Evolutionary conservation across 2,797 vertebrate genomes (phyloP).

Genomic region (Chrysocyon brachyurus): DNA sequence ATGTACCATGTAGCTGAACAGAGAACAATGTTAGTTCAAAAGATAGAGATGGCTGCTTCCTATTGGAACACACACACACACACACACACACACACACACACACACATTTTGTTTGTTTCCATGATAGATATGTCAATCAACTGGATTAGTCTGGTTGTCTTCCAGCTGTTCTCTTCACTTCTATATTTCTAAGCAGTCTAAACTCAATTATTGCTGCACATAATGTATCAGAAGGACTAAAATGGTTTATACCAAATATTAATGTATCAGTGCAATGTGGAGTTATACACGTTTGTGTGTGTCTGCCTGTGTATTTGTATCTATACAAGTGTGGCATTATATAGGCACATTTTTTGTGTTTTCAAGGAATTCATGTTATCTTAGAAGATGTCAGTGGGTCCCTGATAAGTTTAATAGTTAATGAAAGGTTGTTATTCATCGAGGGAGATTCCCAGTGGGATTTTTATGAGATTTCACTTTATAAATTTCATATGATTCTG

Average conservation of each 20-base stretch:
- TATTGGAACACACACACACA: not conserved
- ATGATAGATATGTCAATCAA: conserved; percentile 80
- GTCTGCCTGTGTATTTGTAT: not conserved
- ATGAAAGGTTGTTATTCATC: conserved; percentile 3
- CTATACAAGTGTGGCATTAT: not conserved
- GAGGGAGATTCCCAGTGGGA: not conserved
- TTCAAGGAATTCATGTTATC: conserved; percentile 53
- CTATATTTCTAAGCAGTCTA: conserved; percentile 54
- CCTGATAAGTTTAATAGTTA: not conserved
- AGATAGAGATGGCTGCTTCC: conserved; percentile 84
- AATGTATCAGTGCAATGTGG: not conserved
- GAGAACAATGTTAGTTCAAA: conserved; percentile 77
- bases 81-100: too few relatives aligned
- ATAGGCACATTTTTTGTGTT: conserved; percentile 48
- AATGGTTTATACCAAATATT: conserved; percentile 58
- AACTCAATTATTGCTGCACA: not conserved
- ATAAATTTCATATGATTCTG: not conserved
- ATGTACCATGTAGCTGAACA: conserved; percentile 68
- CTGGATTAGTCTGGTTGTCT: conserved; percentile 77
- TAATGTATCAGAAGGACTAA: conserved; percentile 48
- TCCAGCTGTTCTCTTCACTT: conserved; percentile 67
- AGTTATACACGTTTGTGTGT: conserved; percentile 30
- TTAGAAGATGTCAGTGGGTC: conserved; percentile 28
- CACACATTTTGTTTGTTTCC: conserved; percentile 73
- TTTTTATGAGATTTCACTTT: conserved; percentile 52